Percentiles rank a stretch among this genome's conserved stretches.
Conservation (phyloP, 2,797 vertebrate genomes). For the Etheostoma nigrum region DNA sequence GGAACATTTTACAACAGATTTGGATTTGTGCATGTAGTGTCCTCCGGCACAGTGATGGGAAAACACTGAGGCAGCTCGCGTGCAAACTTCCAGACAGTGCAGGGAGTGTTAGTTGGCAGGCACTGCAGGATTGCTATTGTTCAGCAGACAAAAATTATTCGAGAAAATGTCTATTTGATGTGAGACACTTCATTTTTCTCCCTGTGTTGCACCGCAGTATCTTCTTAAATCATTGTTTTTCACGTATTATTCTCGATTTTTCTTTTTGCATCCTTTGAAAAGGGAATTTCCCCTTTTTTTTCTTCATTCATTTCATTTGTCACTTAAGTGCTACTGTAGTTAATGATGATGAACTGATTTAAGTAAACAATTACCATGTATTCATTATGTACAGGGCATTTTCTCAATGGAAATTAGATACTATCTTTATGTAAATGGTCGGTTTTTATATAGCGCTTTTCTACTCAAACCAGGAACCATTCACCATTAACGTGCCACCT, state of each 20-base stretch:
- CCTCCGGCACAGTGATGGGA: slow-evolving; percentile 37
- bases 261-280: background rate
- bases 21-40: slow-evolving; percentile 28
- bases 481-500: no score
- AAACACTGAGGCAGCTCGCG: slow-evolving; percentile 46
- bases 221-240: background rate
- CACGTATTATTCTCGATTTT: no score
- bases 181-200: slow-evolving; percentile 4
- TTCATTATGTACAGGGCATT: background rate
- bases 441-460: no score
- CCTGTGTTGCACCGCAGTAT: slow-evolving; percentile 4
- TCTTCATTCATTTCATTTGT: background rate
- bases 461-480: no score
- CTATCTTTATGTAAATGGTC: background rate
- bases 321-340: background rate
- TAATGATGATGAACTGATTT: background rate
- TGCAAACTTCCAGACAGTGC: slow-evolving; percentile 65
- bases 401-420: background rate
- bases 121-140: slow-evolving; percentile 72
- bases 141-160: slow-evolving; percentile 44
- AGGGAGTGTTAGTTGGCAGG: slow-evolving; percentile 70
- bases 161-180: slow-evolving; percentile 58
- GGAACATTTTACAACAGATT: slow-evolving; percentile 16
- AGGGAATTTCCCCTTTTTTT: background rate
- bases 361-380: background rate